Evolutionary conservation across 2,888 invertebrate genomes (phyloP).

Genomic region (Phymatocera aterrima): DNA sequence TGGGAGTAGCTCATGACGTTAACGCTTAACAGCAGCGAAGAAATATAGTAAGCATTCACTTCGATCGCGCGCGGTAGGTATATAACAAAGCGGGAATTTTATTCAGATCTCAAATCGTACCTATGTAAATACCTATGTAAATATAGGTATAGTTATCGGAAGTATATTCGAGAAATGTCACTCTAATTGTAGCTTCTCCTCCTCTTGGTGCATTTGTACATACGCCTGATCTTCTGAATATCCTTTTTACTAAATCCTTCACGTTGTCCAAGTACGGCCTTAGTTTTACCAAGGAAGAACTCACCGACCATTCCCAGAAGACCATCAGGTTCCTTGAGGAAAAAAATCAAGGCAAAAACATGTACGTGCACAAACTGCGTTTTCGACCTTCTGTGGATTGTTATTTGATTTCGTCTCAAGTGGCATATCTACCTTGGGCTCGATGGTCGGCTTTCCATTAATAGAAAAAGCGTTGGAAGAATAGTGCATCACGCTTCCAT

Average conservation of each 20-base stretch:
- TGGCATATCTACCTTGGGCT: constrained; percentile 79
- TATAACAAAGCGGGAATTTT: too few relatives aligned
- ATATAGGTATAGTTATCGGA: neutral
- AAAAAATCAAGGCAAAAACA: constrained; percentile 38
- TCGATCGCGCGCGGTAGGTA: too few relatives aligned
- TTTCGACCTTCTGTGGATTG: constrained; percentile 36
- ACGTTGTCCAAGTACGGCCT: constrained; percentile 81
- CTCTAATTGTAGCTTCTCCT: constrained; percentile 49
- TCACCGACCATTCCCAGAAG: constrained; percentile 58
- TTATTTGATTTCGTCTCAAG: neutral
- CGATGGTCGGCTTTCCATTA: constrained; percentile 84
- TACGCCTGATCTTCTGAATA: constrained; percentile 83
- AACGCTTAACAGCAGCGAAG: too few relatives aligned
- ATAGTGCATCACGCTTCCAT: constrained; percentile 90
- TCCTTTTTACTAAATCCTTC: constrained; percentile 85
- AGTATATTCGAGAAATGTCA: neutral
- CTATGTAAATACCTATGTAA: too few relatives aligned
- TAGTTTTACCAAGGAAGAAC: constrained; percentile 58
- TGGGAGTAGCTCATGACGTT: too few relatives aligned
- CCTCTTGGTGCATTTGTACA: constrained; percentile 81
- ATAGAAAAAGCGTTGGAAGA: constrained; percentile 86
- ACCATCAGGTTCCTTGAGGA: constrained; percentile 53
- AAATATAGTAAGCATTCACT: too few relatives aligned
- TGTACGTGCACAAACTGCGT: constrained; percentile 26
- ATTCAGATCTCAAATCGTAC: too few relatives aligned